These are phyloP conservation scores for Colistium nudipinnis DNA, from an alignment of 2,113 vertebrate genomes.

Conservation along the genomic window DNA sequence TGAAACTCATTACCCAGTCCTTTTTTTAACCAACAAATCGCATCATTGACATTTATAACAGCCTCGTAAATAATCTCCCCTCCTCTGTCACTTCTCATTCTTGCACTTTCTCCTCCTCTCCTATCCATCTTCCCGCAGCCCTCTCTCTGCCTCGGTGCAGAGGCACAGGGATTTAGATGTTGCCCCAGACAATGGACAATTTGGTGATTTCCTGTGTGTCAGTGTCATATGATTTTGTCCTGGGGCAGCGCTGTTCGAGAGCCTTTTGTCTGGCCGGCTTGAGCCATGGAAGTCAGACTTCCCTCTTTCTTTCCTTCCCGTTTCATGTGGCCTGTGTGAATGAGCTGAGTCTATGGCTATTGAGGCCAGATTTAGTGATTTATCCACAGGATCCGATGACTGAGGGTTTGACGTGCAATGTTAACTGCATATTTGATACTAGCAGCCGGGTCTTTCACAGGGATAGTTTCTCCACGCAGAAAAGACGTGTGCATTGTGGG, in stretches of 20 bases:
- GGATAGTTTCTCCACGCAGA: conserved; percentile 70
- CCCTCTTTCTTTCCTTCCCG: conserved; percentile 79
- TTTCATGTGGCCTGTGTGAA: conserved; percentile 84
- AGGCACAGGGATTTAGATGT: conserved; percentile 75
- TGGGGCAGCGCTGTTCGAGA: conserved; percentile 76
- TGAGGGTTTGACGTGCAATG: conserved; percentile 74
- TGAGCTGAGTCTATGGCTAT: conserved; percentile 65
- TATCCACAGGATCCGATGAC: conserved; percentile 78
- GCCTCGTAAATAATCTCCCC: conserved; percentile 10
- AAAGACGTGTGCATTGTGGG: conserved; percentile 73
- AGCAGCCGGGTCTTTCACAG: conserved; percentile 68
- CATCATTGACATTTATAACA: neutral
- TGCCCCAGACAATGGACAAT: conserved; percentile 80
- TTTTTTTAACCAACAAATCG: no score
- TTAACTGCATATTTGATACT: conserved; percentile 80
- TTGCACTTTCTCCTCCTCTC: conserved; percentile 4
- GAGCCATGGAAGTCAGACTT: conserved; percentile 82
- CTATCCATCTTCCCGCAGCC: conserved; percentile 17
- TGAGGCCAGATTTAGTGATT: conserved; percentile 82
- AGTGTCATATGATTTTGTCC: conserved; percentile 84
- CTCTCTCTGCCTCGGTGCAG: conserved; percentile 12
- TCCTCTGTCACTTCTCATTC: conserved; percentile 14
- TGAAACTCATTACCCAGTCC: no score
- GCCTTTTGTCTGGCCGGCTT: conserved; percentile 77
- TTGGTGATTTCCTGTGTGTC: conserved; percentile 83